These are phyloP conservation scores for Dendrolimus pini DNA, from an alignment of 2,888 invertebrate species.

Conservation along the genomic window DNA sequence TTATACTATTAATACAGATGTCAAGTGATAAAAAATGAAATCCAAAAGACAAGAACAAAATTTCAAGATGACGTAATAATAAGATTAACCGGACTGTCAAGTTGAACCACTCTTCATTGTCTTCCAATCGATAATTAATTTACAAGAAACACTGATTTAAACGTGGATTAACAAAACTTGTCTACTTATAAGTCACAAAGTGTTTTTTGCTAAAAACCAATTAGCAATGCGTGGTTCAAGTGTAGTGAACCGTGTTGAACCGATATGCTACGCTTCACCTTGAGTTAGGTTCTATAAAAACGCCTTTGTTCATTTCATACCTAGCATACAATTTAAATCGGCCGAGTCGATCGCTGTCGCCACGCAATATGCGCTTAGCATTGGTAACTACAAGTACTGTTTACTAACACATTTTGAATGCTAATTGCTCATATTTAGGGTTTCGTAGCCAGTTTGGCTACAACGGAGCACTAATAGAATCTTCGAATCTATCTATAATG, in stretches of 20 bases:
- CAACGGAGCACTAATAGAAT: no score
- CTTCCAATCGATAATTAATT: no score
- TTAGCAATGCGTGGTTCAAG: not conserved
- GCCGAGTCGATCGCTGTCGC: conserved; percentile 2
- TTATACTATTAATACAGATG: no score
- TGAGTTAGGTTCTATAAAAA: not conserved
- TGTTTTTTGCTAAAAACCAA: not conserved
- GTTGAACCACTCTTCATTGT: no score
- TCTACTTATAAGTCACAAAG: not conserved
- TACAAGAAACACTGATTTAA: no score
- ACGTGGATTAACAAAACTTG: not conserved
- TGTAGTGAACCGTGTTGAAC: not conserved
- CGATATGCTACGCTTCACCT: not conserved
- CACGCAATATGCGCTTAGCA: conserved; percentile 30
- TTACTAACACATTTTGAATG: conserved; percentile 46
- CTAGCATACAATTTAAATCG: not conserved
- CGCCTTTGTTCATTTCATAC: not conserved
- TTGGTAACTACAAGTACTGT: conserved; percentile 27
- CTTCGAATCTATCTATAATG: no score
- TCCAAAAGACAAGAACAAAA: no score
- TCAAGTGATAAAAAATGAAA: no score
- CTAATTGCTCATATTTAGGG: conserved; percentile 33
- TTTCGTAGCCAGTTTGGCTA: no score
- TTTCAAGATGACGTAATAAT: no score
- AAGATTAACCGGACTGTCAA: no score